Evolutionary conservation across 2,113 vertebrate genomes (phyloP).

Genomic region (Rhinoderma darwinii): DNA sequence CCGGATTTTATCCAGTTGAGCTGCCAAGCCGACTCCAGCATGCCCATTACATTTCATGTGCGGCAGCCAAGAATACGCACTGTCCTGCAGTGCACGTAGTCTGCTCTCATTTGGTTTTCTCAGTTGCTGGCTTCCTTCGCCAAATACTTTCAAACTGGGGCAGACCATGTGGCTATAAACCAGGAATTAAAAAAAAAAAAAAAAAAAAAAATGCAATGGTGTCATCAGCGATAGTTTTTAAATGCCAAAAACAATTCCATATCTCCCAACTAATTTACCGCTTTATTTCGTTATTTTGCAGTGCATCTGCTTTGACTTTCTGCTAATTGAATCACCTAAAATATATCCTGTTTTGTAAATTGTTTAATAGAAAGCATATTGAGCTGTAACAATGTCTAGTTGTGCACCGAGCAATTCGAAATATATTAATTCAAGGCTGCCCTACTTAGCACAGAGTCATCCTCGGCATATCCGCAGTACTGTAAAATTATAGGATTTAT

Average conservation of each 20-base stretch:
- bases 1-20: slow-evolving; percentile 63
- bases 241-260: slow-evolving; percentile 33
- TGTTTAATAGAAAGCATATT: slow-evolving; percentile 51
- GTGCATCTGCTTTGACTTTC: slow-evolving; percentile 50
- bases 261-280: slow-evolving; percentile 14
- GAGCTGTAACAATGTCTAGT: slow-evolving; percentile 43
- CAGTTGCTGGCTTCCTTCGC: slow-evolving; percentile 62
- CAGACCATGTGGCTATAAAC: slow-evolving; percentile 43
- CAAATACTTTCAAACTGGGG: slow-evolving; percentile 65
- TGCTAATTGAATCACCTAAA: slow-evolving; percentile 43
- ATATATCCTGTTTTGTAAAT: slow-evolving; percentile 52
- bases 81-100: slow-evolving; percentile 62
- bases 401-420: not conserved
- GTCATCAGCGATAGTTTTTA: slow-evolving; percentile 27
- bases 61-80: slow-evolving; percentile 63
- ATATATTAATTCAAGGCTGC: slow-evolving; percentile 14
- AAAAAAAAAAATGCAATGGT: not conserved
- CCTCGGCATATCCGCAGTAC: not conserved
- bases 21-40: slow-evolving; percentile 66
- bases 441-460: slow-evolving; percentile 4
- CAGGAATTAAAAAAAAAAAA: not conserved
- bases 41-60: slow-evolving; percentile 64
- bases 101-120: slow-evolving; percentile 68
- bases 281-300: slow-evolving; percentile 39
- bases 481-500: slow-evolving; percentile 10